These are phyloP conservation scores for Lasioglossum vierecki DNA, from an alignment of 2,888 invertebrate genomes.

Conservation along the genomic window DNA sequence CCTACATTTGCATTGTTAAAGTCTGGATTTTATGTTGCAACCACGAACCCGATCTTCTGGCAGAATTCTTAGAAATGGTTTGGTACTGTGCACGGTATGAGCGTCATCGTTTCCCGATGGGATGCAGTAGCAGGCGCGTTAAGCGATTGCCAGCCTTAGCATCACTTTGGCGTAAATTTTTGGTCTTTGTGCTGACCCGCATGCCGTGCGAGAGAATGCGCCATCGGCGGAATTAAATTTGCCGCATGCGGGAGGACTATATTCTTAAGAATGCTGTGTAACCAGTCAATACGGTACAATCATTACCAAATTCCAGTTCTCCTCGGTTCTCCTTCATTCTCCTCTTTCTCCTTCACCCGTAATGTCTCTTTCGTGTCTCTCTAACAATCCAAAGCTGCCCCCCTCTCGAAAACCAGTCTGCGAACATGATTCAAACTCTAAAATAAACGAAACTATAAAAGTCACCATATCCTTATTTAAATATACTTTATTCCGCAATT, in stretches of 20 bases:
- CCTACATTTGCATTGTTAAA: not conserved
- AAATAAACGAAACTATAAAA: not conserved
- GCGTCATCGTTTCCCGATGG: not conserved
- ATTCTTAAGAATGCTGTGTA: constrained; percentile 14
- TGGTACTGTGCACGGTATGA: not conserved
- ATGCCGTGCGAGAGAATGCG: constrained; percentile 32
- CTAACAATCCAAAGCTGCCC: not conserved
- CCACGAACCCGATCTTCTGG: not conserved
- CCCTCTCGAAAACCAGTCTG: not conserved
- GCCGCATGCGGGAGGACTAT: constrained; percentile 26
- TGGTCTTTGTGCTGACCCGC: constrained; percentile 29
- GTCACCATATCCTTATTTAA: not conserved
- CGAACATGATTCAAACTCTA: not conserved
- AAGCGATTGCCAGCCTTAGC: not conserved
- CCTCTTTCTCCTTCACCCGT: not conserved
- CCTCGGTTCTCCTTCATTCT: not conserved
- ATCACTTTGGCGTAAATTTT: constrained; percentile 5
- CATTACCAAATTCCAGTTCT: constrained; percentile 6
- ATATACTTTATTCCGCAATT: not conserved
- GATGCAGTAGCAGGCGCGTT: not conserved
- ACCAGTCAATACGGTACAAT: constrained; percentile 13
- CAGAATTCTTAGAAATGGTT: not conserved
- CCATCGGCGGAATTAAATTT: constrained; percentile 24
- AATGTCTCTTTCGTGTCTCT: not conserved
- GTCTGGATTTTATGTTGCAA: not conserved